phyloP scores from a whole-genome alignment of 2,113 vertebrate species.

The Tetrax tetrax region DNA sequence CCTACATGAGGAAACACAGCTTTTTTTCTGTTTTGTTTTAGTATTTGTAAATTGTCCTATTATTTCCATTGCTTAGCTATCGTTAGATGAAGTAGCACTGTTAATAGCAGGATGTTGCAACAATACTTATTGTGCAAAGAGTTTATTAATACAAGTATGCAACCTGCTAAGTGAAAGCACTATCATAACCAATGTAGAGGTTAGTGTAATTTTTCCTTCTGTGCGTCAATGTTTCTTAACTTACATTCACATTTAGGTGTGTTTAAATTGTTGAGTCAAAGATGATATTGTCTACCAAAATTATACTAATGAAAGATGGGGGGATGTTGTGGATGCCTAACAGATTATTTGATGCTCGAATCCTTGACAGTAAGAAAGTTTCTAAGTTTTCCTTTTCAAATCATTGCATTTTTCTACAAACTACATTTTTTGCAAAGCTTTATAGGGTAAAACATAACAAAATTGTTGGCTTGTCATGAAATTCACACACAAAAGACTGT shows the following conservation, averaged over 20 bases:
- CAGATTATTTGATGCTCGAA: neutral
- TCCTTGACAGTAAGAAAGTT: neutral
- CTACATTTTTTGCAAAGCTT: neutral
- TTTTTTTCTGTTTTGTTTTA: slow-evolving; percentile 29
- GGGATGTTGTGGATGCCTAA: neutral
- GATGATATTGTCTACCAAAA: neutral
- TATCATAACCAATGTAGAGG: neutral
- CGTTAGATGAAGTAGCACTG: neutral
- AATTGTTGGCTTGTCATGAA: slow-evolving; percentile 1
- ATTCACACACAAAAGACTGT: slow-evolving; percentile 1
- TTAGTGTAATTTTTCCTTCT: neutral
- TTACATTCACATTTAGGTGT: neutral
- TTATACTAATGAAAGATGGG: neutral
- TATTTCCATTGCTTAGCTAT: slow-evolving; percentile 3
- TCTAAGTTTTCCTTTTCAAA: neutral
- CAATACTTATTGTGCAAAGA: neutral
- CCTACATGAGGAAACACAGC: neutral
- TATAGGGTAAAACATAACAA: neutral
- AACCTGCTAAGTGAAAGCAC: neutral
- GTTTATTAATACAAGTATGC: neutral
- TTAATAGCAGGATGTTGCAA: neutral
- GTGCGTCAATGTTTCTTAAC: neutral
- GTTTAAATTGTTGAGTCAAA: neutral
- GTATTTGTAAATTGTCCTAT: neutral
- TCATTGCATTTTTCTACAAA: neutral